Percentiles rank a stretch among this genome's conserved stretches.
These are phyloP conservation scores for Poecilia gillii DNA, from an alignment of 2,797 vertebrate species.

Conservation along the genomic window DNA sequence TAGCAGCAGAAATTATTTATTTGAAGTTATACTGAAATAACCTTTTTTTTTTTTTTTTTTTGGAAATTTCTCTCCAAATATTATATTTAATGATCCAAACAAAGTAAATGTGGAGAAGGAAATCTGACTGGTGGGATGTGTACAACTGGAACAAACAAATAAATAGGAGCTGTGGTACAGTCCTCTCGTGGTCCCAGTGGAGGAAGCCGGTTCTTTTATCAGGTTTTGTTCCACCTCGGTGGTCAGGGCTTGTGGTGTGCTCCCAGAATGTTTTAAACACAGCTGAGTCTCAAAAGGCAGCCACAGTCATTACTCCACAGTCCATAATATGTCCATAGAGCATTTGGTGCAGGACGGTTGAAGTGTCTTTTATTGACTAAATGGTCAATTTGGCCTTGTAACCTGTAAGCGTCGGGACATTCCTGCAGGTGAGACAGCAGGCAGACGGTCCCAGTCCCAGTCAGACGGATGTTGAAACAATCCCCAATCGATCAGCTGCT, in stretches of 20 bases:
- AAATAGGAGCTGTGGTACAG: slow-evolving; percentile 27
- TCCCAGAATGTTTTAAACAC: slow-evolving; percentile 58
- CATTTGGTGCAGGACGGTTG: slow-evolving; percentile 31
- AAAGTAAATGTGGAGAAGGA: slow-evolving; percentile 26
- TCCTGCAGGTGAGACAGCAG: slow-evolving; percentile 42
- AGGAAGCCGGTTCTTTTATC: slow-evolving; percentile 46
- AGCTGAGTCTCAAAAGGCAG: slow-evolving; percentile 47
- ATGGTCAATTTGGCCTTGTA: slow-evolving; percentile 54
- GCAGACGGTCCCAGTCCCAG: neutral
- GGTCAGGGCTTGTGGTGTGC: slow-evolving; percentile 47
- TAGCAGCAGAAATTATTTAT: neutral
- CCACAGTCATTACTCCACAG: slow-evolving; percentile 55
- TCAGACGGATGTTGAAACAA: slow-evolving; percentile 6
- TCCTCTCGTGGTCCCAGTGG: slow-evolving; percentile 36
- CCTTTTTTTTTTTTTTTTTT: neutral
- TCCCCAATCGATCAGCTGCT: neutral
- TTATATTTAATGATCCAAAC: slow-evolving; percentile 15
- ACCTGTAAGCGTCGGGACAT: slow-evolving; percentile 16
- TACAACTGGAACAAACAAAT: slow-evolving; percentile 27
- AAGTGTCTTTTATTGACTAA: slow-evolving; percentile 60
- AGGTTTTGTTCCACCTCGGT: slow-evolving; percentile 59
- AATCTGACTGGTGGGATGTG: slow-evolving; percentile 26
- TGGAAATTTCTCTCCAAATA: neutral
- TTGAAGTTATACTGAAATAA: neutral
- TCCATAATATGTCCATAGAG: slow-evolving; percentile 50